A percentile compares a stretch with the other conserved stretches of the same genome.
These are phyloP conservation scores for Macaca nemestrina DNA, from an alignment of 2,113 vertebrate species.

Conservation along the genomic window DNA sequence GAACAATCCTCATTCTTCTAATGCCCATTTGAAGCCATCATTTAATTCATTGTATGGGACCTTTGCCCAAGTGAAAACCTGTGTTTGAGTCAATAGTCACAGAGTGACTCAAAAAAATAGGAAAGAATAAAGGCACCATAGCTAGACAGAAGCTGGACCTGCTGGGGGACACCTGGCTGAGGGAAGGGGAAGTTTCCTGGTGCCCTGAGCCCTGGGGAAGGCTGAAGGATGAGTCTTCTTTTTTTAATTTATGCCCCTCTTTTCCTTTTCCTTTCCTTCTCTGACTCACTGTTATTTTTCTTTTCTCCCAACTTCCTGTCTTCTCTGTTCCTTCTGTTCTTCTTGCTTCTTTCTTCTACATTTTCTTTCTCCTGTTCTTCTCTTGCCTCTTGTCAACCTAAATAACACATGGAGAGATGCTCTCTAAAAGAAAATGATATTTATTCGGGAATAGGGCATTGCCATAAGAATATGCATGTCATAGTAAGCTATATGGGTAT, in stretches of 20 bases:
- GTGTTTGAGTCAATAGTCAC: background rate
- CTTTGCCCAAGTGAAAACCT: background rate
- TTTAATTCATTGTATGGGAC: background rate
- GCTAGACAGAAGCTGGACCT: background rate
- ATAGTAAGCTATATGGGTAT: background rate
- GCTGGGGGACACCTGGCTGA: background rate
- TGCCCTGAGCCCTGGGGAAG: background rate
- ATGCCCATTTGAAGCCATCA: background rate
- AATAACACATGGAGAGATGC: background rate
- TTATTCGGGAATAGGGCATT: background rate
- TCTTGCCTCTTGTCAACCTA: background rate
- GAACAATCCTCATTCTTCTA: background rate
- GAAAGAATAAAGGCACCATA: background rate
- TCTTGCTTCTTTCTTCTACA: background rate
- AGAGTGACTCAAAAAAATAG: background rate
- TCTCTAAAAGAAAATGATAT: background rate
- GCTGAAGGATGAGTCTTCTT: background rate
- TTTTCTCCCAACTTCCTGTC: background rate
- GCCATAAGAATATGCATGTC: background rate
- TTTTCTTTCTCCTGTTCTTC: background rate
- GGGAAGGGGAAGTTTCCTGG: background rate
- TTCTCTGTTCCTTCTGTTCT: background rate
- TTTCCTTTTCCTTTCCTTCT: background rate
- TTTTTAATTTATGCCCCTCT: background rate
- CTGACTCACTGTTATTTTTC: conserved; percentile 6